A percentile compares a stretch with the other conserved stretches of the same genome.
Evolutionary conservation across 2,888 invertebrate genomes (phyloP).

Genomic region (Chironomus riparius): DNA sequence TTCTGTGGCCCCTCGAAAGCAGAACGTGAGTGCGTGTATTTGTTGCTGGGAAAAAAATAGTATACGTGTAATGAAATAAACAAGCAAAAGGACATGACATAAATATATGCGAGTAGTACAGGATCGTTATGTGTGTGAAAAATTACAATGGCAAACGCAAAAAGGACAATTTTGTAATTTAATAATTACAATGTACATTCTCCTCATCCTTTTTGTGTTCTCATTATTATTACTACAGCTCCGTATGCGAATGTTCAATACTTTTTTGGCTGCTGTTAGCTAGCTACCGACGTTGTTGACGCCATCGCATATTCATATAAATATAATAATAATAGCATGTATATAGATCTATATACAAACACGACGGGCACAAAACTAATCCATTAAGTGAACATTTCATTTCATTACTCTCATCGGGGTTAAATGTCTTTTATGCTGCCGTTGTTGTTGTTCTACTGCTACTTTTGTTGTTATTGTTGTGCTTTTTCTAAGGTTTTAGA

Average conservation of each 20-base stretch:
- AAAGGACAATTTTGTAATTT: slow-evolving; percentile 19
- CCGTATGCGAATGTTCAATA: neutral
- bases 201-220: neutral
- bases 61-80: neutral
- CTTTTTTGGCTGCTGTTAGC: neutral
- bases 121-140: too few species aligned
- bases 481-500: too few species aligned
- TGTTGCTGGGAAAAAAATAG: neutral
- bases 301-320: slow-evolving; percentile 2
- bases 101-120: too few species aligned
- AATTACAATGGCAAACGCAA: neutral
- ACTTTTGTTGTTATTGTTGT: neutral
- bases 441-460: neutral
- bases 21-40: neutral
- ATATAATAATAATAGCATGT: neutral
- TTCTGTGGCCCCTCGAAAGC: neutral
- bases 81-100: neutral
- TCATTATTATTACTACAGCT: neutral
- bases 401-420: slow-evolving; percentile 20
- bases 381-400: slow-evolving; percentile 24
- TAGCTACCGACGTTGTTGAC: neutral
- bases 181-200: slow-evolving; percentile 19
- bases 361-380: slow-evolving; percentile 20
- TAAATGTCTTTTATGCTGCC: slow-evolving; percentile 22
- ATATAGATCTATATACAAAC: neutral